These are phyloP conservation scores for Omphaloscelis lunosa DNA, from an alignment of 2,888 invertebrate species.

Conservation along the genomic window DNA sequence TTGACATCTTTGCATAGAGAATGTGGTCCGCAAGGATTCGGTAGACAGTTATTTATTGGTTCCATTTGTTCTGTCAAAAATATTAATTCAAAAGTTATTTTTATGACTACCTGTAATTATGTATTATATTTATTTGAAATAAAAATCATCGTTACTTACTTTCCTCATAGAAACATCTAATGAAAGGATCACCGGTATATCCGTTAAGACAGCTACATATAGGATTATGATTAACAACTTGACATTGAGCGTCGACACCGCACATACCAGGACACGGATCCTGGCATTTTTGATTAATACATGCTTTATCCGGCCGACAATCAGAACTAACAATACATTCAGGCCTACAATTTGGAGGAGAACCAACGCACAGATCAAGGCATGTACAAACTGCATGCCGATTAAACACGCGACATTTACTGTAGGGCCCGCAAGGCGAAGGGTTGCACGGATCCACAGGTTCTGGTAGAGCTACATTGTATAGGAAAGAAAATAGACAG, in stretches of 20 bases:
- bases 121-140: constrained; percentile 5
- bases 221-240: constrained; percentile 95
- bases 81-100: constrained; percentile 39
- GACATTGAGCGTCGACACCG: constrained; percentile 94
- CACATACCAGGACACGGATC: constrained; percentile 95
- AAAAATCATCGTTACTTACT: constrained; percentile 88
- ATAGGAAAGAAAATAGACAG: constrained; percentile 75
- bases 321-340: constrained; percentile 95
- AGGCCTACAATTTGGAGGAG: constrained; percentile 94
- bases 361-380: constrained; percentile 93
- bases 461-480: constrained; percentile 85
- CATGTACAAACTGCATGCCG: constrained; percentile 95
- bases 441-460: constrained; percentile 93
- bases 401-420: constrained; percentile 93
- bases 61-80: constrained; percentile 83
- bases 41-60: constrained; percentile 92
- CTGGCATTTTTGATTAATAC: constrained; percentile 94
- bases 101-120: not conserved
- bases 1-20: constrained; percentile 93
- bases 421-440: constrained; percentile 95
- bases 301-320: constrained; percentile 94
- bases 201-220: constrained; percentile 94
- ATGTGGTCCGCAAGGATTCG: constrained; percentile 95
- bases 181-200: constrained; percentile 94
- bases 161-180: constrained; percentile 92